Conservation (phyloP, 1,140 invertebrate species). For the Dinoponera quadriceps region DNA sequence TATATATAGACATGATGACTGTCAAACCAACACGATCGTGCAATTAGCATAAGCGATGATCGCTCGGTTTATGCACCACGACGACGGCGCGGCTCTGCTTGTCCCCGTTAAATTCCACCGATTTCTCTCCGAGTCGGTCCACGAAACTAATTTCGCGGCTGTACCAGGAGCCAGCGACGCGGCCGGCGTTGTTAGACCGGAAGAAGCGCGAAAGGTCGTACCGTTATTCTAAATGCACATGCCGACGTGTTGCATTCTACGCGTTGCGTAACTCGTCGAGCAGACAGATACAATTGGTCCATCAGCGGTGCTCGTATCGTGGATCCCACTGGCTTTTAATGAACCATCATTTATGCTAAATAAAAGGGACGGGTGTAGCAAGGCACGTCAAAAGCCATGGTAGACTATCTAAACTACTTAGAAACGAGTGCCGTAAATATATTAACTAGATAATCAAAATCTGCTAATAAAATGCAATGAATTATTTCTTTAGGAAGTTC, state of each 20-base stretch:
- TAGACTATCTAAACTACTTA: not conserved
- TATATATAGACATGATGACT: slow-evolving; percentile 82
- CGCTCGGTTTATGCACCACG: slow-evolving; percentile 42
- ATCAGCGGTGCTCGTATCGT: not conserved
- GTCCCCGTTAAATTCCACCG: not conserved
- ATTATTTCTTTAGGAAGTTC: too few relatives aligned
- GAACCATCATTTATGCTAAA: not conserved
- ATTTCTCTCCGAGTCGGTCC: slow-evolving; percentile 12
- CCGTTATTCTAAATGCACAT: slow-evolving; percentile 44
- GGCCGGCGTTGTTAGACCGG: not conserved
- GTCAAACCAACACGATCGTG: slow-evolving; percentile 68
- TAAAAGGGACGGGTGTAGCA: not conserved
- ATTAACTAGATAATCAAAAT: too few relatives aligned
- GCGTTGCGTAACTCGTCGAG: slow-evolving; percentile 21
- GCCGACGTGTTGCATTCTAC: not conserved
- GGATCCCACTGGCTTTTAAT: slow-evolving; percentile 12
- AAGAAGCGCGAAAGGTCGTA: slow-evolving; percentile 3
- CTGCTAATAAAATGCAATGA: too few relatives aligned
- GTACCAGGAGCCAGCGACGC: not conserved
- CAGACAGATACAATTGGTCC: slow-evolving; percentile 39
- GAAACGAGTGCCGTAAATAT: not conserved
- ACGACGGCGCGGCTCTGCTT: slow-evolving; percentile 11
- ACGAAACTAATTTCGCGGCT: not conserved
- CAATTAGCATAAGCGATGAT: slow-evolving; percentile 72
- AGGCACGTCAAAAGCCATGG: not conserved